A percentile compares a stretch with the other conserved stretches of the same genome.
phyloP scores from a whole-genome alignment of 2,888 invertebrate species.

The Meghimatium bilineatum region DNA sequence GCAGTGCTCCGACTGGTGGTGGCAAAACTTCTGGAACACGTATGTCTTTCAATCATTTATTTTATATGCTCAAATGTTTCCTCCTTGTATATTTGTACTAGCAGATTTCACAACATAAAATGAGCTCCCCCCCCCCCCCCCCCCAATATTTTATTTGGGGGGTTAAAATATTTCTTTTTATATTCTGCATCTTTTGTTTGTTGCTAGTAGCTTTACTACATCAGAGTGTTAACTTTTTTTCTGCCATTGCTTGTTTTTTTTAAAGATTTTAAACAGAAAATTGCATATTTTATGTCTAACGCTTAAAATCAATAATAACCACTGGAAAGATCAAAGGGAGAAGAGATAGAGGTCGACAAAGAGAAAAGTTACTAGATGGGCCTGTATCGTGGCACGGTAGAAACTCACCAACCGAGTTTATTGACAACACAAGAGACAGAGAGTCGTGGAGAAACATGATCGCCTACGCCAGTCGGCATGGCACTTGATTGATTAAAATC shows the following conservation, averaged over 20 bases:
- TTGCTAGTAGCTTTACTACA: neutral
- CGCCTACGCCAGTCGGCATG: too few relatives aligned
- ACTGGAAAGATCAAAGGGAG: too few relatives aligned
- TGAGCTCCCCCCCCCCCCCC: neutral
- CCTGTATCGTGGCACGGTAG: too few relatives aligned
- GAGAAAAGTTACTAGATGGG: too few relatives aligned
- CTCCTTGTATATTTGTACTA: neutral
- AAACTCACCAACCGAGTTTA: too few relatives aligned
- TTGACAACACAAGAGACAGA: too few relatives aligned
- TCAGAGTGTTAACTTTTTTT: too few relatives aligned
- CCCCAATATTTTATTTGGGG: neutral
- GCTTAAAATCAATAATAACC: neutral
- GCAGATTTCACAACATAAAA: neutral
- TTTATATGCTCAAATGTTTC: slow-evolving; percentile 45
- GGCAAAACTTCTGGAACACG: slow-evolving; percentile 76
- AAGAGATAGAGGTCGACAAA: too few relatives aligned
- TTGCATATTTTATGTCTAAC: neutral
- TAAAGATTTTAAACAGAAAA: too few relatives aligned
- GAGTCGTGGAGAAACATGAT: too few relatives aligned
- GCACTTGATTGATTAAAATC: too few relatives aligned
- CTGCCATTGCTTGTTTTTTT: too few relatives aligned
- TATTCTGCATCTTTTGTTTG: neutral
- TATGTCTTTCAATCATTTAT: slow-evolving; percentile 53
- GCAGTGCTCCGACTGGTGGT: slow-evolving; percentile 76
- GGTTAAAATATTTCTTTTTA: neutral